Percentiles rank a stretch among this genome's conserved stretches.
Conservation (phyloP, 1,140 invertebrate genomes). For the Telenomus remus region DNA sequence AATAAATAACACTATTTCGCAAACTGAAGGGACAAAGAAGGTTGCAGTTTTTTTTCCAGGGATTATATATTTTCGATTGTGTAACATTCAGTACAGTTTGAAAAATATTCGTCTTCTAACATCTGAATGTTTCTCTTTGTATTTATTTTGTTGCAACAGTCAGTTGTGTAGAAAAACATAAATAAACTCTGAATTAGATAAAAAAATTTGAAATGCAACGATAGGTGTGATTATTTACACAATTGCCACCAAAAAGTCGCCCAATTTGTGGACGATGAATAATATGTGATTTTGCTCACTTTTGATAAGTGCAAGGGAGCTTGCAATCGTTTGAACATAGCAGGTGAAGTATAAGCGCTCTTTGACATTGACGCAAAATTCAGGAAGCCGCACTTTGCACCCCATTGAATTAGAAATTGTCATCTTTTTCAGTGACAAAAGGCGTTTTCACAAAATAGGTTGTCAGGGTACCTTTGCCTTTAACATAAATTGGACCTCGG, state of each 20-base stretch:
- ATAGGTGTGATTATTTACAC: conserved; percentile 41
- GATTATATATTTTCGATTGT: conserved; percentile 29
- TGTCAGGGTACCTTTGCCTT: conserved; percentile 93
- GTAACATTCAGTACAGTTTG: conserved; percentile 46
- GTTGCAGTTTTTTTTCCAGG: conserved; percentile 23
- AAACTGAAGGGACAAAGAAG: background rate
- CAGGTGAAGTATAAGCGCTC: too few relatives aligned
- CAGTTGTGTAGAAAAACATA: conserved; percentile 18
- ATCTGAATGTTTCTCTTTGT: conserved; percentile 45
- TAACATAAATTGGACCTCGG: conserved; percentile 91
- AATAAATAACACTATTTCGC: background rate
- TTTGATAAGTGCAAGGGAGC: too few relatives aligned
- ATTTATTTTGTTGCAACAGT: conserved; percentile 15
- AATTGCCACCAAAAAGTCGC: conserved; percentile 33
- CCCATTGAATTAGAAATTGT: conserved; percentile 8
- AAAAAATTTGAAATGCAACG: conserved; percentile 28
- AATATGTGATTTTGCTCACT: too few relatives aligned
- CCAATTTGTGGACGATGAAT: conserved; percentile 3
- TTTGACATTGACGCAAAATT: background rate
- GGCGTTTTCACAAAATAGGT: conserved; percentile 94
- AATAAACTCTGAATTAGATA: too few relatives aligned
- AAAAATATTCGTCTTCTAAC: conserved; percentile 52
- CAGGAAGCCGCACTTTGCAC: too few relatives aligned
- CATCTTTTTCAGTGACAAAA: conserved; percentile 77
- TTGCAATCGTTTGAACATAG: too few relatives aligned